These are phyloP conservation scores for Cotesia congregata DNA, from an alignment of 2,888 invertebrate genomes.

Conservation along the genomic window DNA sequence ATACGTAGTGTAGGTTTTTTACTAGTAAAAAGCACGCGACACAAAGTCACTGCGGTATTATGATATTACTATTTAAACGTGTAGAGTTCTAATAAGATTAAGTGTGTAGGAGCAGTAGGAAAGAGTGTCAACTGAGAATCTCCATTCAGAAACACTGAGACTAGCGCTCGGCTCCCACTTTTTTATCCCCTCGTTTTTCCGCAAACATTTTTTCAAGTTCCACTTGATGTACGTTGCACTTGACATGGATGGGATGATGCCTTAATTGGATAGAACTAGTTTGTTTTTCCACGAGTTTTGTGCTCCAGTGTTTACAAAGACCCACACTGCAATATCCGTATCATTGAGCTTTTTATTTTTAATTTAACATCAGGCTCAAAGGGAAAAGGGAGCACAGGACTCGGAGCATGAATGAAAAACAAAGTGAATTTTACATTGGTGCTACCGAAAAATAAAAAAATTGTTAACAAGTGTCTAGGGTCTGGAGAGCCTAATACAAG, in stretches of 20 bases:
- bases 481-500: constrained; percentile 10
- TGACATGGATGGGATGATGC: constrained; percentile 42
- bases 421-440: constrained; percentile 1
- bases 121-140: neutral
- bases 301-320: constrained; percentile 30
- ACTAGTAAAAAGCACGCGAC: neutral
- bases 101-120: neutral
- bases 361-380: neutral
- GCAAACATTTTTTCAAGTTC: constrained; percentile 8
- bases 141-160: neutral
- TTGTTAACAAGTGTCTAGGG: constrained; percentile 7
- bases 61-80: neutral
- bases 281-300: constrained; percentile 37
- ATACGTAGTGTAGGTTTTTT: neutral
- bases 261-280: constrained; percentile 52
- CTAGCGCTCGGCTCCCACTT: constrained; percentile 1
- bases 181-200: neutral
- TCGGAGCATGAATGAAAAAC: constrained; percentile 9
- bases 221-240: constrained; percentile 10
- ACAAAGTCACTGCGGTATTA: neutral
- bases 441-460: neutral
- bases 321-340: neutral
- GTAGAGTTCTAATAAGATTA: neutral
- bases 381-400: neutral
- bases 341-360: constrained; percentile 2